Percentiles rank a stretch among this genome's conserved stretches.
Conservation (phyloP, 2,113 vertebrate species). For the pig (Sus scrofa) region DNA sequence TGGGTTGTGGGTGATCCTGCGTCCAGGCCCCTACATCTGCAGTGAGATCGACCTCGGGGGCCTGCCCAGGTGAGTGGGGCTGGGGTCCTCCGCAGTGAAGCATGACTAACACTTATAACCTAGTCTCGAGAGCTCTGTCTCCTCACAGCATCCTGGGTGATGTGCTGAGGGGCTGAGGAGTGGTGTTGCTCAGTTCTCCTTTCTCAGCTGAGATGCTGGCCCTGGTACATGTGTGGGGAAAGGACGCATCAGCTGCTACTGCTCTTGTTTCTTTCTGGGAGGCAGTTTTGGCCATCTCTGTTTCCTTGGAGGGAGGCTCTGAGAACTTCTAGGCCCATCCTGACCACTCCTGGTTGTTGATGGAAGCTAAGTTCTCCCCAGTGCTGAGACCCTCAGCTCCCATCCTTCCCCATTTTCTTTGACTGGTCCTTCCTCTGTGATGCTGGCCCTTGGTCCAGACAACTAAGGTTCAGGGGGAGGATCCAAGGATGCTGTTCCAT, state of each 20-base stretch:
- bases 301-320: neutral
- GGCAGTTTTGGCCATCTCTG: neutral
- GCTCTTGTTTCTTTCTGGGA: neutral
- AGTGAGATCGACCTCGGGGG: conserved; percentile 95
- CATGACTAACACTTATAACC: neutral
- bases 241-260: fast-evolving
- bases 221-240: fast-evolving
- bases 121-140: no score
- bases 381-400: neutral
- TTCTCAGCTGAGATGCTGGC: no score
- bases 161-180: no score
- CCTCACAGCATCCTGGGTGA: no score
- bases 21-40: conserved; percentile 97
- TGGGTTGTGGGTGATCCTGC: conserved; percentile 95
- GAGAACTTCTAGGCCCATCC: neutral
- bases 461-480: neutral
- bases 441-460: neutral
- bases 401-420: neutral
- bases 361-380: neutral
- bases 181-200: no score
- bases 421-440: neutral
- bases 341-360: neutral
- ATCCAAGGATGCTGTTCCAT: neutral
- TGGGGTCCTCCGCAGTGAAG: neutral
- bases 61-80: conserved; percentile 91